phyloP scores from a whole-genome alignment of 2,888 invertebrate genomes.

The Acrobasis consociella region DNA sequence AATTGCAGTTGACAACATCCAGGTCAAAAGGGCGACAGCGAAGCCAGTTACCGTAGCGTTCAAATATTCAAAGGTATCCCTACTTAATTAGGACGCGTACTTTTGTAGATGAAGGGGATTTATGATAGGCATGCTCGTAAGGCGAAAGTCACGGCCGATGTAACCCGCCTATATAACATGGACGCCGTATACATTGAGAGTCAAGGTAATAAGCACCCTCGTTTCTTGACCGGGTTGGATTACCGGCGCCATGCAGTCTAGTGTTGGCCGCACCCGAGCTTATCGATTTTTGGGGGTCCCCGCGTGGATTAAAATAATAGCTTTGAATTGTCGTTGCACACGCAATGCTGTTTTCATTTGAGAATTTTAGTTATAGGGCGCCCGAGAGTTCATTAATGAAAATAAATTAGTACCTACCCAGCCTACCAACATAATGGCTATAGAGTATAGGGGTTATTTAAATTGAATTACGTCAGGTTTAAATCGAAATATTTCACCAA shows the following conservation, averaged over 20 bases:
- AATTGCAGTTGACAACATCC: conserved; percentile 51
- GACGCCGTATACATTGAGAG: conserved; percentile 62
- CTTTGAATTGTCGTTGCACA: conserved; percentile 36
- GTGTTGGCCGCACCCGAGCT: conserved; percentile 50
- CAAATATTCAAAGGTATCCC: conserved; percentile 66
- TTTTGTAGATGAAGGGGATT: conserved; percentile 59
- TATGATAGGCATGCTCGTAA: conserved; percentile 53
- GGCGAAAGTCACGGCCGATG: conserved; percentile 58
- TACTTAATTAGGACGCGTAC: conserved; percentile 65
- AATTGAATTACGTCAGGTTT: not conserved
- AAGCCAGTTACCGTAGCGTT: conserved; percentile 40
- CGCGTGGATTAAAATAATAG: conserved; percentile 34
- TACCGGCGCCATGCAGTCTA: conserved; percentile 68
- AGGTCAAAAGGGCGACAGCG: conserved; percentile 45
- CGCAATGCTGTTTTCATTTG: conserved; percentile 34
- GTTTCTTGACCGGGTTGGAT: conserved; percentile 67
- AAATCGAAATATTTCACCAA: not conserved
- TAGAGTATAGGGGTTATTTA: not conserved
- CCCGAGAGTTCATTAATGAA: conserved; percentile 8
- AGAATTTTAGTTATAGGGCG: conserved; percentile 22
- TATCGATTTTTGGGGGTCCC: conserved; percentile 54
- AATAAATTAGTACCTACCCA: not conserved
- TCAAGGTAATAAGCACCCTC: conserved; percentile 57
- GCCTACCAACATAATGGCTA: not conserved
- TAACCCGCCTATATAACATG: conserved; percentile 51